Percentiles rank a stretch among this genome's conserved stretches.
Evolutionary conservation across 2,113 vertebrate genomes (phyloP).

Genomic region (Pungitius pungitius): DNA sequence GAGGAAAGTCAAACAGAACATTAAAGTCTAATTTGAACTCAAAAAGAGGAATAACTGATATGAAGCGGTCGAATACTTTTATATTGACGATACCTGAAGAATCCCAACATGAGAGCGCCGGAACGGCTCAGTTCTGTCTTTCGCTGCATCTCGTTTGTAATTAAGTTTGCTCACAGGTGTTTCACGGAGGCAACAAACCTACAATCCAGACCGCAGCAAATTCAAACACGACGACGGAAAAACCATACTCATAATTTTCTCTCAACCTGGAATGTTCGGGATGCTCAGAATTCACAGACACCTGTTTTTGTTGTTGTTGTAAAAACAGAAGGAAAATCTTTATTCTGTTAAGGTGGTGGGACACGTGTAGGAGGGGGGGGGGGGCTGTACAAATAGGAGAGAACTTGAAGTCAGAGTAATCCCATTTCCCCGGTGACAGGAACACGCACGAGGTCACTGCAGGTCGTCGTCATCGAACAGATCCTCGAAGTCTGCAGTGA

Average conservation of each 20-base stretch:
- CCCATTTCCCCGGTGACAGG: slow-evolving; percentile 5
- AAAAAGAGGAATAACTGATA: too few relatives aligned
- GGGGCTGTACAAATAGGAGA: slow-evolving; percentile 40
- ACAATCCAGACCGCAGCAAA: slow-evolving; percentile 75
- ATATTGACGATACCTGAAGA: neutral
- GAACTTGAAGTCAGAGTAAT: slow-evolving; percentile 2
- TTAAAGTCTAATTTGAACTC: neutral
- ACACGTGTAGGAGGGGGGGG: slow-evolving; percentile 1
- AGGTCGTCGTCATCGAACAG: slow-evolving; percentile 91
- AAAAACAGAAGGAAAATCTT: slow-evolving; percentile 64
- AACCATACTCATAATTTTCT: slow-evolving; percentile 76
- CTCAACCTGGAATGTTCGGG: slow-evolving; percentile 69
- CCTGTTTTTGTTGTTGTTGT: slow-evolving; percentile 54
- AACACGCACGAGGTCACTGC: slow-evolving; percentile 76
- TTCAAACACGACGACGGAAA: slow-evolving; percentile 73
- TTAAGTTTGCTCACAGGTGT: slow-evolving; percentile 82
- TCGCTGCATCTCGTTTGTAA: slow-evolving; percentile 72
- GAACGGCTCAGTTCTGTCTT: neutral
- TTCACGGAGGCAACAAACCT: slow-evolving; percentile 68
- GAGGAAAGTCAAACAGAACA: neutral
- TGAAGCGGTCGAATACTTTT: neutral
- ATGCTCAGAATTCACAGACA: slow-evolving; percentile 67
- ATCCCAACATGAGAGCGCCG: slow-evolving; percentile 11
- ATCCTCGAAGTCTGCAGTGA: slow-evolving; percentile 88
- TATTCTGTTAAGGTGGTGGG: slow-evolving; percentile 72